These are phyloP conservation scores for Eumerus sabulonum DNA, from an alignment of 2,888 invertebrate species.

Conservation along the genomic window DNA sequence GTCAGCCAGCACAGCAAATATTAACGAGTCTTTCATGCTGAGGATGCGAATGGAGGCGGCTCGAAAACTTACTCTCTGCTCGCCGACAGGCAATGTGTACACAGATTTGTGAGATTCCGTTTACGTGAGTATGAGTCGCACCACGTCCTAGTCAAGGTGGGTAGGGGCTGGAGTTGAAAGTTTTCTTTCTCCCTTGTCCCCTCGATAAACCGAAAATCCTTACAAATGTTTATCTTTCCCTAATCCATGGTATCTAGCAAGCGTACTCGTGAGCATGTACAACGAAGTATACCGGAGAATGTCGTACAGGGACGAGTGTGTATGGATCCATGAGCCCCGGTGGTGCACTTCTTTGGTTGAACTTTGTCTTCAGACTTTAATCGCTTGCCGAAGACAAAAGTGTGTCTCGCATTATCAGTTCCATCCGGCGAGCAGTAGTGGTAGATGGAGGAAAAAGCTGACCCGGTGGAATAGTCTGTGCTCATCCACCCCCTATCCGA, in stretches of 20 bases:
- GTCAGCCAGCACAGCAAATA: slow-evolving; percentile 63
- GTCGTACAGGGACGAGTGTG: neutral
- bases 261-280: slow-evolving; percentile 16
- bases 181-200: slow-evolving; percentile 71
- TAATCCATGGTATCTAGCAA: slow-evolving; percentile 72
- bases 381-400: slow-evolving; percentile 65
- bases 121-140: slow-evolving; percentile 50
- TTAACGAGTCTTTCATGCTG: slow-evolving; percentile 58
- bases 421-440: neutral
- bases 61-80: slow-evolving; percentile 53
- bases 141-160: slow-evolving; percentile 42
- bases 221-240: slow-evolving; percentile 79
- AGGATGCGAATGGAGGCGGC: slow-evolving; percentile 10
- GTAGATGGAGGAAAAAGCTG: slow-evolving; percentile 34
- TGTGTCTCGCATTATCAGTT: slow-evolving; percentile 64
- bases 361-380: slow-evolving; percentile 66
- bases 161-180: slow-evolving; percentile 70
- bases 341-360: slow-evolving; percentile 62
- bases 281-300: neutral
- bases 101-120: slow-evolving; percentile 6
- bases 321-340: slow-evolving; percentile 28
- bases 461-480: slow-evolving; percentile 23
- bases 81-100: slow-evolving; percentile 4
- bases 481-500: slow-evolving; percentile 10
- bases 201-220: slow-evolving; percentile 74